A percentile compares a stretch with the other conserved stretches of the same genome.
phyloP scores from a whole-genome alignment of 2,113 vertebrate species.

The Bubo scandiacus region DNA sequence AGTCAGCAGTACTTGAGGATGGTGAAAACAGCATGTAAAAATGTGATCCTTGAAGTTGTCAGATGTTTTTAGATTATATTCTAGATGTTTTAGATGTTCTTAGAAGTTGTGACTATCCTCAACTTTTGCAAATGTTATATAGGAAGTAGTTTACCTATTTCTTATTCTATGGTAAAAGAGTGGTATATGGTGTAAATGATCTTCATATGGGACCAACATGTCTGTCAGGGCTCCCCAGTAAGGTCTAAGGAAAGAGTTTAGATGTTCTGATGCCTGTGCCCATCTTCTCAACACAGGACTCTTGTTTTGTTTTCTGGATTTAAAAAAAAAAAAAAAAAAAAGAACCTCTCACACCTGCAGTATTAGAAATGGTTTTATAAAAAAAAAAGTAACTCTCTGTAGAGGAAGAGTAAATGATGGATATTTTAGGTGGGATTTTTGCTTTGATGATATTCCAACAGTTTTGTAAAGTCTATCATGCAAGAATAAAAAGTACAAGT shows the following conservation, averaged over 20 bases:
- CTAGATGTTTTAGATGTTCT: neutral
- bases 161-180: neutral
- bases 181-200: neutral
- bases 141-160: neutral
- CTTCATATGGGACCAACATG: neutral
- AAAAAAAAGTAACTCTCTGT: neutral
- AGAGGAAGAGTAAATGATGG: neutral
- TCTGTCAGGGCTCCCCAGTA: neutral
- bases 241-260: neutral
- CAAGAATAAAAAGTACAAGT: neutral
- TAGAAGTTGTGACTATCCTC: neutral
- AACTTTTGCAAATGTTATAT: neutral
- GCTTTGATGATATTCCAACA: neutral
- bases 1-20: neutral
- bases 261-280: neutral
- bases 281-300: neutral
- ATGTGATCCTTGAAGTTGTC: neutral
- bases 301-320: neutral
- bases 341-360: neutral
- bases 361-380: neutral
- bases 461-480: neutral
- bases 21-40: neutral
- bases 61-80: neutral
- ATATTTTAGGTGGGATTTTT: neutral
- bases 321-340: neutral